Percentiles rank a stretch among this genome's conserved stretches.
These are phyloP conservation scores for Creontiades dilutus DNA, from an alignment of 2,888 invertebrate genomes.

Conservation along the genomic window DNA sequence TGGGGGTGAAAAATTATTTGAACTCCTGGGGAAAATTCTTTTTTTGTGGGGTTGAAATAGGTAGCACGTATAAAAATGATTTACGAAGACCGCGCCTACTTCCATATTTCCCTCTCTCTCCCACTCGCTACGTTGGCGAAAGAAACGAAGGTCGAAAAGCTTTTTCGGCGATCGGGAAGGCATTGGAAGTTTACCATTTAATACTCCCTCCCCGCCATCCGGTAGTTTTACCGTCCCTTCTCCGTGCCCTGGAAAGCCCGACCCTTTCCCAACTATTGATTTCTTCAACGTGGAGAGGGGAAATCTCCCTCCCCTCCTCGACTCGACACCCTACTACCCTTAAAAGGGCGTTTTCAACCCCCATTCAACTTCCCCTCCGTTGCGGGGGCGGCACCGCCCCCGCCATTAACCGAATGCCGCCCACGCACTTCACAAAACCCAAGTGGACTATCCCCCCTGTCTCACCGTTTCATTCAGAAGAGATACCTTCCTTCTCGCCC, in stretches of 20 bases:
- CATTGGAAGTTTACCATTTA: constrained; percentile 30
- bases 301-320: neutral
- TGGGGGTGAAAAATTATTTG: neutral
- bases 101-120: neutral
- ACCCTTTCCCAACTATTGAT: constrained; percentile 54
- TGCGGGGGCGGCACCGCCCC: constrained; percentile 27
- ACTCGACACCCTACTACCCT: no score
- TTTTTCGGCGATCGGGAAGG: neutral
- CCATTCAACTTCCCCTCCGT: constrained; percentile 54
- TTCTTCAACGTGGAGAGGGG: neutral
- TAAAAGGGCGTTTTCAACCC: constrained; percentile 40
- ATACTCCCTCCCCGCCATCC: neutral
- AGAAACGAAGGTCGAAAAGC: neutral
- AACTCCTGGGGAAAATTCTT: neutral
- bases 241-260: constrained; percentile 36
- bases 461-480: constrained; percentile 16
- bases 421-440: constrained; percentile 48
- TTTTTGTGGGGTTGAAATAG: neutral
- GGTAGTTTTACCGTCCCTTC: constrained; percentile 10
- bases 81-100: constrained; percentile 12
- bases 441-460: constrained; percentile 44
- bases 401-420: constrained; percentile 70
- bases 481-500: constrained; percentile 24
- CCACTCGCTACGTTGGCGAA: no score
- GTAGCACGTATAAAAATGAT: neutral